These are phyloP conservation scores for Sturmia bella DNA, from an alignment of 2,888 invertebrate genomes.

Conservation along the genomic window DNA sequence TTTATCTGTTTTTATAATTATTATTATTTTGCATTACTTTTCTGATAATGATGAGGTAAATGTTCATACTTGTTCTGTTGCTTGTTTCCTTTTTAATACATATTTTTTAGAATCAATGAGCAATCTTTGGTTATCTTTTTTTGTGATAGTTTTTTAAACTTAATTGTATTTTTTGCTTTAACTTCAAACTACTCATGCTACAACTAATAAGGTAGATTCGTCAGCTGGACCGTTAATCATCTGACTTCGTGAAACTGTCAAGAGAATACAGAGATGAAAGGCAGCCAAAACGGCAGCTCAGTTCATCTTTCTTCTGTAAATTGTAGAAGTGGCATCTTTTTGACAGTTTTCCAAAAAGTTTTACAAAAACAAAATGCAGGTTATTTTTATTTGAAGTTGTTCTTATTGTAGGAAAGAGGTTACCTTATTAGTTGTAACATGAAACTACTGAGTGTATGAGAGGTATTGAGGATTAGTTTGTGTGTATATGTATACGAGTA, in stretches of 20 bases:
- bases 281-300: too few relatives aligned
- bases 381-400: too few relatives aligned
- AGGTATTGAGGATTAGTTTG: constrained; percentile 55
- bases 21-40: constrained; percentile 24
- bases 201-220: too few relatives aligned
- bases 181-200: too few relatives aligned
- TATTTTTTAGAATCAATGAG: constrained; percentile 66
- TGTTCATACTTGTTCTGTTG: constrained; percentile 60
- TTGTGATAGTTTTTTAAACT: constrained; percentile 20
- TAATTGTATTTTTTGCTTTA: constrained; percentile 45
- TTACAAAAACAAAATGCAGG: too few relatives aligned
- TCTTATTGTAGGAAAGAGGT: too few relatives aligned
- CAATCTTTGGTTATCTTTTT: constrained; percentile 64
- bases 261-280: too few relatives aligned
- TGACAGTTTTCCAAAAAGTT: too few relatives aligned
- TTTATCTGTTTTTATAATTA: constrained; percentile 45
- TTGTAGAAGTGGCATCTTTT: too few relatives aligned
- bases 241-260: too few relatives aligned
- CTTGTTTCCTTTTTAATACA: constrained; percentile 35
- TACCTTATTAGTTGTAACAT: constrained; percentile 53
- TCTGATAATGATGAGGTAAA: constrained; percentile 67
- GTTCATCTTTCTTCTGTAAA: too few relatives aligned
- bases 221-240: too few relatives aligned
- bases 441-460: constrained; percentile 66
- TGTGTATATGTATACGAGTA: neutral